Evolutionary conservation across 1,140 invertebrate species (phyloP).

Genomic region (Anagrus nilaparvatae): DNA sequence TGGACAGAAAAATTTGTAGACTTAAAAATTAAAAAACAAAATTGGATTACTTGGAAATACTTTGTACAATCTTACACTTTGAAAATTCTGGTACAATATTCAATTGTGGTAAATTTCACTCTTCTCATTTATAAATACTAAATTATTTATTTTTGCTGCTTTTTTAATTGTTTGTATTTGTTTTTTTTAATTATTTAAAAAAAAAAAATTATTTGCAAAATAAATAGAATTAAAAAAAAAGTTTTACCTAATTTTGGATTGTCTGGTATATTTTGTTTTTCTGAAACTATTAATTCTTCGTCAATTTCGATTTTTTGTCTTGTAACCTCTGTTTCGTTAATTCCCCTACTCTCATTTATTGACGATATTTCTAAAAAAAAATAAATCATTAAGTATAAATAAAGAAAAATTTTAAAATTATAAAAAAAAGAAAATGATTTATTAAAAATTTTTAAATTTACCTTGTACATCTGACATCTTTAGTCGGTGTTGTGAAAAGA

Average conservation of each 20-base stretch:
- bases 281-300: conserved; percentile 19
- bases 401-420: conserved; percentile 1
- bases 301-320: conserved; percentile 18
- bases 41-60: no score
- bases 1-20: no score
- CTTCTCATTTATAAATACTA: no score
- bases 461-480: conserved; percentile 38
- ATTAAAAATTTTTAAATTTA: conserved; percentile 17
- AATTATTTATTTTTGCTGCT: no score
- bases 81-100: no score
- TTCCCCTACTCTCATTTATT: conserved; percentile 18
- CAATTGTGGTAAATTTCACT: no score
- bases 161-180: no score
- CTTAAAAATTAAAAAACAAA: no score
- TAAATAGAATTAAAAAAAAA: conserved; percentile 6
- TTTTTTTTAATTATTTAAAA: no score
- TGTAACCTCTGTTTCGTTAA: conserved; percentile 17
- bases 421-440: conserved; percentile 1
- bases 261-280: conserved; percentile 16
- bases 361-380: conserved; percentile 15
- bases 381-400: not conserved
- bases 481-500: conserved; percentile 20
- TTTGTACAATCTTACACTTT: no score
- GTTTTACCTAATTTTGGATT: conserved; percentile 25
- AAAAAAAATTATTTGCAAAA: no score